Base-by-base conservation (phyloP, 2,113 vertebrate genomes). In the Xiphophorus maculatus region DNA sequence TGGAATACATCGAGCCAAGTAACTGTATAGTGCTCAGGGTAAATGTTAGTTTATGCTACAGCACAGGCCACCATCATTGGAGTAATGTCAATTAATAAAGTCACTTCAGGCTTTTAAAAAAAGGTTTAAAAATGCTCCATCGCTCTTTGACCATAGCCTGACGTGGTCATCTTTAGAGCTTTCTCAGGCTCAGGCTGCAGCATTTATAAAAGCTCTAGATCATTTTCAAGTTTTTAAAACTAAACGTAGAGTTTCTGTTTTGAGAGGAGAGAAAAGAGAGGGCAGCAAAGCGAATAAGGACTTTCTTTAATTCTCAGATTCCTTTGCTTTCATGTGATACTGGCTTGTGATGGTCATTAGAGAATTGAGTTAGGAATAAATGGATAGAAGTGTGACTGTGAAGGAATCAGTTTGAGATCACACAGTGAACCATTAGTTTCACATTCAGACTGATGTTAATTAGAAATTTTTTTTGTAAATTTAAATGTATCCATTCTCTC, bases 301-400 rank as follows among this genome's bases (percentile, higher is more conserved):
- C 25, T 15, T 35, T 74, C 68, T 81, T 81, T 77, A 73, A 77
- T 32, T 70, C 75, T 83, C 79, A 74, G 78, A 86, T 87, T 88
- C 79, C 81, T 83, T 8, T 3, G 17, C 70, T 84, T 82, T 71
- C 93, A 91, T 92, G 93, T 91, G 91, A 93, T 79, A 12, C 66
- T 12, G 75, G 62, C 90, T 89, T 87, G 89, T 94, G 92, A 92
- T 76, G 83, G 74, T 87, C 76, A 83, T 93, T 93, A 89, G 74
- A 87, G 68, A 92, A 93, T 86, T 89, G 79, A 91, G 87, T 93
- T 93, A 93, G 84, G 66, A 80, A 74, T 33, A 37, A 35, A 35
- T 79, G 67, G 80, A 75, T 70, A 76, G 84, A 27, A 35, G 73
- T 58, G 42, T 66, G 72, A 71, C 74, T 65, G 15, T 40, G 9